phyloP scores from a whole-genome alignment of 2,797 vertebrate genomes.

The Bovichtus variegatus region DNA sequence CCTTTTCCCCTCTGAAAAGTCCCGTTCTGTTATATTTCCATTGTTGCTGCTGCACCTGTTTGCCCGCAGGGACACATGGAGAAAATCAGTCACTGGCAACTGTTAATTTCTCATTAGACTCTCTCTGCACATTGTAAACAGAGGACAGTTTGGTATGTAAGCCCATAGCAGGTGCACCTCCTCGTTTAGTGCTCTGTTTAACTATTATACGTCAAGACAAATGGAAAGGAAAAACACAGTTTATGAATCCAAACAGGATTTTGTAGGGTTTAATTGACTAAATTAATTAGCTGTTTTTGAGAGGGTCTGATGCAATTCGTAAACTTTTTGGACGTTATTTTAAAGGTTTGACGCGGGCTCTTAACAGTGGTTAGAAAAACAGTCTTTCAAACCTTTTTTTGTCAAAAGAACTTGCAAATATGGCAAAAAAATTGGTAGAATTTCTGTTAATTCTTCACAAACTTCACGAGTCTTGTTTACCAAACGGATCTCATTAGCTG shows the following conservation, averaged over 20 bases:
- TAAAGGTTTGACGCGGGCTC: not conserved
- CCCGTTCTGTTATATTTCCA: constrained; percentile 69
- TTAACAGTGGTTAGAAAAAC: not conserved
- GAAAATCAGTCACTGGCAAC: constrained; percentile 85
- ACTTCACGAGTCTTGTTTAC: not conserved
- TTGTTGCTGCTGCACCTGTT: constrained; percentile 86
- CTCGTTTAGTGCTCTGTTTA: constrained; percentile 15
- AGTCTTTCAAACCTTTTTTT: not conserved
- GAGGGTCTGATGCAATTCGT: not conserved
- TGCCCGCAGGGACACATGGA: constrained; percentile 64
- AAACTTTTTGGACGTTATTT: not conserved
- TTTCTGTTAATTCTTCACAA: not conserved
- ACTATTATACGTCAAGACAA: constrained; percentile 6
- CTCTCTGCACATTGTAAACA: constrained; percentile 65
- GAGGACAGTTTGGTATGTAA: constrained; percentile 38
- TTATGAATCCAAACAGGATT: not conserved
- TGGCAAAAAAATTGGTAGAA: not conserved
- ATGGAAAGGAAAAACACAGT: not conserved
- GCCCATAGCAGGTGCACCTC: constrained; percentile 61
- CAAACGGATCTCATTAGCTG: not conserved
- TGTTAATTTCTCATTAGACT: constrained; percentile 88
- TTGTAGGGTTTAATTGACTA: not conserved
- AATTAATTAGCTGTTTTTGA: not conserved
- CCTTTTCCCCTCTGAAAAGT: constrained; percentile 69
- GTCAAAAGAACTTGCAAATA: not conserved